Conservation (phyloP, 2,888 invertebrate genomes). For the Caenorhabditis japonica region DNA sequence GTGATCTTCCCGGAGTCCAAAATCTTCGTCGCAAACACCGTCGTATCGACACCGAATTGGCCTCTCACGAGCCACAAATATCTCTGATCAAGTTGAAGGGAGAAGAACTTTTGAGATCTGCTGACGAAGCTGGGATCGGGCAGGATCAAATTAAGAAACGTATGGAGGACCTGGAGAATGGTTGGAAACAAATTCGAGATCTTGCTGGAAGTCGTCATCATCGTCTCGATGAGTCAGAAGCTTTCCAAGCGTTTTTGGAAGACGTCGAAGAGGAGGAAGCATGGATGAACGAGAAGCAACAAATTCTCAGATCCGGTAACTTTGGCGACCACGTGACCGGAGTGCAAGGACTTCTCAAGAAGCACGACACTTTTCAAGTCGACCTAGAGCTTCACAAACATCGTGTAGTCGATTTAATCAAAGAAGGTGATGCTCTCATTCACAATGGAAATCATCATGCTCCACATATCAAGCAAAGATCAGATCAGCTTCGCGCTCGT, state of each 20-base stretch:
- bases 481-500: constrained; percentile 70
- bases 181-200: constrained; percentile 88
- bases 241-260: constrained; percentile 96
- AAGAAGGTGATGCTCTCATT: constrained; percentile 87
- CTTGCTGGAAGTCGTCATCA: constrained; percentile 82
- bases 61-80: constrained; percentile 92
- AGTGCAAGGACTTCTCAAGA: constrained; percentile 90
- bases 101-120: constrained; percentile 69
- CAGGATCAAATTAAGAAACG: constrained; percentile 75
- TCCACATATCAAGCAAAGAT: constrained; percentile 86
- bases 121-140: constrained; percentile 67
- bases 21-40: constrained; percentile 99
- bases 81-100: constrained; percentile 73
- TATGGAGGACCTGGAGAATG: constrained; percentile 86
- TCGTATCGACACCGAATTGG: constrained; percentile 95
- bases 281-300: constrained; percentile 85
- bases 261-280: constrained; percentile 98
- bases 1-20: constrained; percentile 96
- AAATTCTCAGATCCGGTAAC: constrained; percentile 82
- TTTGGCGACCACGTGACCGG: constrained; percentile 97
- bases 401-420: constrained; percentile 89
- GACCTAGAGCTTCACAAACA: constrained; percentile 97
- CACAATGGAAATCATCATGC: constrained; percentile 92
- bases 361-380: constrained; percentile 98
- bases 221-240: constrained; percentile 94